Evolutionary conservation across 2,888 invertebrate species (phyloP), one percentile per base, ranked within the genome.

Genomic region (Agonopterix arenella): DNA sequence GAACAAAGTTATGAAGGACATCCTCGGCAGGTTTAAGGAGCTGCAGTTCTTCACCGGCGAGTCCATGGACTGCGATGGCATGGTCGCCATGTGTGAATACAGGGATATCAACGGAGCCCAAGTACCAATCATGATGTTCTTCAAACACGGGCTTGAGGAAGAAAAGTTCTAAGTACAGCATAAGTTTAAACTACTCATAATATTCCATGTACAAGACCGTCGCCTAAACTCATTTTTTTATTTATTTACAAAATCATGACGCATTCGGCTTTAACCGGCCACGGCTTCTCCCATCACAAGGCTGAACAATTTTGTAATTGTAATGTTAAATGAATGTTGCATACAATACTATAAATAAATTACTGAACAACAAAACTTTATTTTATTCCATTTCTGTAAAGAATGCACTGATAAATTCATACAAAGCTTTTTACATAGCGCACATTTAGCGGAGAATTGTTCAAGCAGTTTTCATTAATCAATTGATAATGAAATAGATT

Each of bases 21-120:
- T 98, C 62, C 89, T 98, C 55, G 91, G 94, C 46, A 94, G 97
- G 82, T 97, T 97, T 91, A 96, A 97, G 80, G 97, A 98, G 57
- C 91, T 97, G 49, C 96, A 97, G 77, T 97, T 97, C 81, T 98
- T 96, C 89, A 93, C 93, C 58, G 97, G 98, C 18, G 97, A 97
- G 89, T 95, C 96, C 10, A 96, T 96, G 96, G 97, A 97, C 70
- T 93, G 95, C 56, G 98, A 98, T 61, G 98, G 97, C 61, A 94
- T 97, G 93, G 95, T 98, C n/a, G 97, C 94, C 55, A 91, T 98
- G 77, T 92, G 96, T 86, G 98, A 98, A 81, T 98, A 98, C 85
- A 93, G 97, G 77, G 97, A 97, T 55, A 93, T 96, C 53, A 92
- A 96, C 64, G 96, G 95, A 47, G 91, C 92, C 3, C 93, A 93